A percentile compares a stretch with the other conserved stretches of the same genome.
These are phyloP conservation scores for Actenoides lindsayi DNA, from an alignment of 2,113 vertebrate species.

Conservation along the genomic window DNA sequence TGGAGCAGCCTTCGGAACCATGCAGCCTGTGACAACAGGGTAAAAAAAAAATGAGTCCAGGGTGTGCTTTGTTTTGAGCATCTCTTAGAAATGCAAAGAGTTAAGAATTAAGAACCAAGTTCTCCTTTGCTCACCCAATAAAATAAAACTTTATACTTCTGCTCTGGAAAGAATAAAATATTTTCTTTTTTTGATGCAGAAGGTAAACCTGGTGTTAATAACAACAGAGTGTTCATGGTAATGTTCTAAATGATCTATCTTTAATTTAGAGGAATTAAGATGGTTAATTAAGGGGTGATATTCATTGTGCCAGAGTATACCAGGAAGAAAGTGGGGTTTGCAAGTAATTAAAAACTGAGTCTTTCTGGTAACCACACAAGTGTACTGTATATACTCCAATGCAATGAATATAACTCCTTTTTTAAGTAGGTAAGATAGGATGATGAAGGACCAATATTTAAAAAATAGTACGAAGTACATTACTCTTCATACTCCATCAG, in stretches of 20 bases:
- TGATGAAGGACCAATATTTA: not conserved
- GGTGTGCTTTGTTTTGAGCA: not conserved
- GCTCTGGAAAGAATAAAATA: not conserved
- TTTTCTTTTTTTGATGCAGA: not conserved
- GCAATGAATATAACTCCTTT: not conserved
- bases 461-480: not conserved
- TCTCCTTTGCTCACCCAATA: not conserved
- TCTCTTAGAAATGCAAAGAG: not conserved
- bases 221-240: not conserved
- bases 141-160: not conserved
- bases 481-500: not conserved
- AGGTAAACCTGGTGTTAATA: not conserved
- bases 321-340: not conserved
- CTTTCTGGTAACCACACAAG: not conserved
- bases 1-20: not conserved
- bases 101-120: not conserved
- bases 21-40: not conserved
- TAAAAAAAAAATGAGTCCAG: not conserved
- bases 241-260: not conserved
- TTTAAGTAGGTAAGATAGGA: not conserved
- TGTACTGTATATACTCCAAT: not conserved
- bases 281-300: not conserved
- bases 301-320: not conserved
- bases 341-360: not conserved
- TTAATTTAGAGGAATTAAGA: conserved; percentile 7